These are phyloP conservation scores for Mionectes macconnelli DNA, from an alignment of 2,113 vertebrate species.

Conservation along the genomic window DNA sequence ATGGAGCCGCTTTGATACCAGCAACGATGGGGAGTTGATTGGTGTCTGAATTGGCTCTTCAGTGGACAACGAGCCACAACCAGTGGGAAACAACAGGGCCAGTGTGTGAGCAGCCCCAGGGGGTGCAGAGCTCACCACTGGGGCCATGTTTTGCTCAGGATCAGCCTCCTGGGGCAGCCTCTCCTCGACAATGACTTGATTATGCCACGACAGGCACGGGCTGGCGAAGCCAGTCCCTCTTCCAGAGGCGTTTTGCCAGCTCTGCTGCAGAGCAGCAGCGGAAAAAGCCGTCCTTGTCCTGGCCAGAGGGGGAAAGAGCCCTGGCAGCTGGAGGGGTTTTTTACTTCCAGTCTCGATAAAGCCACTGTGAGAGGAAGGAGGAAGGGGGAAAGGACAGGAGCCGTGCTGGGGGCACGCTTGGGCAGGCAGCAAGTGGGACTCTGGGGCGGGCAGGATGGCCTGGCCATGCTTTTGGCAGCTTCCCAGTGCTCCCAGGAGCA, in stretches of 20 bases:
- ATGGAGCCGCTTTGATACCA: fast-evolving
- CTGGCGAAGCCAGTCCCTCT: not conserved
- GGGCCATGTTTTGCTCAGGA: not conserved
- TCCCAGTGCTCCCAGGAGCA: fast-evolving
- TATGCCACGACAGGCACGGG: not conserved
- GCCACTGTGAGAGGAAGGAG: not conserved
- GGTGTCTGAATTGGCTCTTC: not conserved
- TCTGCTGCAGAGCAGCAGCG: not conserved
- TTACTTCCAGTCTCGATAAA: not conserved
- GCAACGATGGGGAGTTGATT: fast-evolving
- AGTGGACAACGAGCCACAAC: not conserved
- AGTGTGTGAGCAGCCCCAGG: not conserved
- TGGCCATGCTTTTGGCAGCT: not conserved
- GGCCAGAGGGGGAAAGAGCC: not conserved
- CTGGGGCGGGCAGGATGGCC: not conserved
- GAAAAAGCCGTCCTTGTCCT: not conserved
- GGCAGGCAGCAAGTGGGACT: not conserved
- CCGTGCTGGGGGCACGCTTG: not conserved
- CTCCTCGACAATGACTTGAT: slow-evolving; percentile 24
- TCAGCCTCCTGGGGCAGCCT: not conserved
- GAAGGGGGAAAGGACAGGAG: not conserved
- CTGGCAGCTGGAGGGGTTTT: not conserved
- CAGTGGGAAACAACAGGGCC: not conserved
- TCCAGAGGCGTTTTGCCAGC: not conserved
- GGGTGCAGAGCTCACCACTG: not conserved